Evolutionary conservation across 2,797 vertebrate species (phyloP).

Genomic region (Potorous gilbertii): DNA sequence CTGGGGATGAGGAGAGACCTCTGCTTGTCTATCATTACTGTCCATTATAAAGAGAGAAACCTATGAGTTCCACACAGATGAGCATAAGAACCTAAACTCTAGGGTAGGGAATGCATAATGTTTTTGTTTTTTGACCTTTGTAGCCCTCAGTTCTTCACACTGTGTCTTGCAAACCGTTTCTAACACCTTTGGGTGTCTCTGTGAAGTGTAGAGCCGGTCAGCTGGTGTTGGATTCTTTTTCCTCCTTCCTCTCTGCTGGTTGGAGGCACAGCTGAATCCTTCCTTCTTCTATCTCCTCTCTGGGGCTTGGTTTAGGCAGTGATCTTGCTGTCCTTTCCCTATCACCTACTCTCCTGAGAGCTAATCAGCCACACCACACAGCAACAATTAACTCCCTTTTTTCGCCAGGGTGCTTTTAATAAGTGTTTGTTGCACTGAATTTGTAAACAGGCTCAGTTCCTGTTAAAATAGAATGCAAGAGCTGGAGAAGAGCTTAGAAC

Average conservation of each 20-base stretch:
- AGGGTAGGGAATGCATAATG: not conserved
- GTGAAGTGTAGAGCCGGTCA: not conserved
- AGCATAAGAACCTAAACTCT: not conserved
- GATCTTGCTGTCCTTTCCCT: not conserved
- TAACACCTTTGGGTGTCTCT: not conserved
- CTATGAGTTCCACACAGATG: not conserved
- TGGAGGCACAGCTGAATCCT: not conserved
- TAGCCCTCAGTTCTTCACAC: not conserved
- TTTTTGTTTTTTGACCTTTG: not conserved
- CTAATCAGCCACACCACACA: not conserved
- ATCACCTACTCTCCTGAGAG: not conserved
- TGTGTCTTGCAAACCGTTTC: not conserved
- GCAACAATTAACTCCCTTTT: not conserved
- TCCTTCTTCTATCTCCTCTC: not conserved
- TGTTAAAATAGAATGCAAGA: not conserved
- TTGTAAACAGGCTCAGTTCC: not conserved
- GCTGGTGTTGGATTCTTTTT: not conserved
- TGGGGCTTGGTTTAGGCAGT: not conserved
- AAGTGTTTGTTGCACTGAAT: not conserved
- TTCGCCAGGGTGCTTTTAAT: not conserved
- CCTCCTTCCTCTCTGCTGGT: not conserved
- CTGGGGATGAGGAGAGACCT: not conserved
- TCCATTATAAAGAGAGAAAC: not conserved
- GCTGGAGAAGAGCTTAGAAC: not conserved
- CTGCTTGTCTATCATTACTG: not conserved